Percentiles rank a stretch among this genome's conserved stretches.
Conservation (phyloP, 2,797 vertebrate genomes). For the Siniperca undulata region DNA sequence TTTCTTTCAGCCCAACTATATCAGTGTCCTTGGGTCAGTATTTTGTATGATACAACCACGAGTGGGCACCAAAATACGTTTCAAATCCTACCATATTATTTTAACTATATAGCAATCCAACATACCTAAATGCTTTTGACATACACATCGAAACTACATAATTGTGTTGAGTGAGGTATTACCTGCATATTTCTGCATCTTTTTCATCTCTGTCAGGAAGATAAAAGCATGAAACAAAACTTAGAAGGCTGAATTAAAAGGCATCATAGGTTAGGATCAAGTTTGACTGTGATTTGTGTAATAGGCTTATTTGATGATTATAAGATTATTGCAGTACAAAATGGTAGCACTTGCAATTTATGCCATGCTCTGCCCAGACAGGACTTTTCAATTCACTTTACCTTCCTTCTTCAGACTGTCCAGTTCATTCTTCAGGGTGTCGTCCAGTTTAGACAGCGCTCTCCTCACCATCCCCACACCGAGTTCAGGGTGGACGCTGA, state of each 20-base stretch:
- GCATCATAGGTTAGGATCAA: neutral
- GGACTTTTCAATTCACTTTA: constrained; percentile 24
- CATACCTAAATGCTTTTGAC: neutral
- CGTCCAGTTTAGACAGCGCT: constrained; percentile 64
- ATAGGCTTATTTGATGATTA: neutral
- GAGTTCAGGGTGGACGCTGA: constrained; percentile 61
- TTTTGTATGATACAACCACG: neutral
- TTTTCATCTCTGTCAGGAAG: constrained; percentile 76
- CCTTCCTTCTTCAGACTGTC: constrained; percentile 67
- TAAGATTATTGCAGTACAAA: neutral
- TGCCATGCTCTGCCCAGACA: neutral
- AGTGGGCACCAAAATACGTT: neutral
- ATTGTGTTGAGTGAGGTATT: neutral
- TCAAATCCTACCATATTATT: neutral
- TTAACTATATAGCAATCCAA: neutral
- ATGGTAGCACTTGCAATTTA: no score
- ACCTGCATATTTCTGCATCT: constrained; percentile 80
- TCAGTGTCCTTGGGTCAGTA: no score
- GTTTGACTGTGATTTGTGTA: neutral
- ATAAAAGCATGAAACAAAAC: neutral
- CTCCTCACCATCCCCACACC: constrained; percentile 70
- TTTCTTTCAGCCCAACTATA: neutral
- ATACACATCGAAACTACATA: no score
- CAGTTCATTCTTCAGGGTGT: constrained; percentile 60
- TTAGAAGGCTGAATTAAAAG: neutral